A percentile compares a stretch with the other conserved stretches of the same genome.
Evolutionary conservation across 2,888 invertebrate genomes (phyloP).

Genomic region (Papilio elwesi): DNA sequence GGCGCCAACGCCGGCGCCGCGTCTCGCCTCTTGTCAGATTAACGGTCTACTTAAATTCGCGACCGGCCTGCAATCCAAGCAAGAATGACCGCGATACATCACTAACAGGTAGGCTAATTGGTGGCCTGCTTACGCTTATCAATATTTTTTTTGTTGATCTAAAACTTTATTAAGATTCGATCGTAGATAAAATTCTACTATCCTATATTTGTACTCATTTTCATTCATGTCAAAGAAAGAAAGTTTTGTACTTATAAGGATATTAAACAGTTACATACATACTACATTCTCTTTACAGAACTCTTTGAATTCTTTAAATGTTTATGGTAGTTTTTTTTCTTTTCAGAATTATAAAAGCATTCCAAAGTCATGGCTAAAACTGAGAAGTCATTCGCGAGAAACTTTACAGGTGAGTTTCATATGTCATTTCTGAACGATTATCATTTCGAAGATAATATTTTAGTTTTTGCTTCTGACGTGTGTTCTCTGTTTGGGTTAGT

Average conservation of each 20-base stretch:
- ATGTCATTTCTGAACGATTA: background rate
- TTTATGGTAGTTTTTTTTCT: constrained; percentile 45
- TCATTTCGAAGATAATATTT: too few relatives aligned
- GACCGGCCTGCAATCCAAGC: constrained; percentile 23
- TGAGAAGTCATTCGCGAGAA: constrained; percentile 80
- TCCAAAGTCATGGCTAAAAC: constrained; percentile 79
- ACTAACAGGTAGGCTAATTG: constrained; percentile 7
- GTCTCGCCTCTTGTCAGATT: constrained; percentile 38
- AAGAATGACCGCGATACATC: too few relatives aligned
- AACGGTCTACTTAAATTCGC: constrained; percentile 48
- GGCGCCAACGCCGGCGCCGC: constrained; percentile 26
- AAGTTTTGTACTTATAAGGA: too few relatives aligned
- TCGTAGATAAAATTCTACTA: background rate
- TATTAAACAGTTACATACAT: too few relatives aligned
- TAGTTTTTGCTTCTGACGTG: too few relatives aligned
- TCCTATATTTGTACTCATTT: too few relatives aligned
- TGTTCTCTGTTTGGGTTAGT: too few relatives aligned
- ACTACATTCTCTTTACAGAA: too few relatives aligned
- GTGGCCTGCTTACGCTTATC: constrained; percentile 24
- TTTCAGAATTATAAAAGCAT: constrained; percentile 68
- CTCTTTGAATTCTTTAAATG: background rate
- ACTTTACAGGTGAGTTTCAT: constrained; percentile 73
- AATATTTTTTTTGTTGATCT: constrained; percentile 26
- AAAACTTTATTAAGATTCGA: background rate
- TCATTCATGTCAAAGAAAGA: background rate